A percentile compares a stretch with the other conserved stretches of the same genome.
These are phyloP conservation scores for Troides oblongomaculatus DNA, from an alignment of 2,888 invertebrate species.

Conservation along the genomic window DNA sequence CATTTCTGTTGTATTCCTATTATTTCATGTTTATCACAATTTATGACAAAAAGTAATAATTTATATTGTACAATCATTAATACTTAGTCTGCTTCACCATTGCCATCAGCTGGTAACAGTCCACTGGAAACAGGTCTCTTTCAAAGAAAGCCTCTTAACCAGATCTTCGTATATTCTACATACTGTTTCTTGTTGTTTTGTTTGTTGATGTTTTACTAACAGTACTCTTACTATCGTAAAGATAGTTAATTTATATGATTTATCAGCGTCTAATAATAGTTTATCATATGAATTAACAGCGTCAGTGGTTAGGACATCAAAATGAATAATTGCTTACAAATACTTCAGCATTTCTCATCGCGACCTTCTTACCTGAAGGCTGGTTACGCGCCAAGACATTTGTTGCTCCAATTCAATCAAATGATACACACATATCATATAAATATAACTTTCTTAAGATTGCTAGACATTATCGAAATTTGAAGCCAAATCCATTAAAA, in stretches of 20 bases:
- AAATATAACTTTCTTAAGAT: neutral
- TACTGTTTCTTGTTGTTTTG: too few species aligned
- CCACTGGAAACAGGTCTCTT: too few species aligned
- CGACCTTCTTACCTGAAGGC: slow-evolving; percentile 22
- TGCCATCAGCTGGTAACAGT: too few species aligned
- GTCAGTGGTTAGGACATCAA: neutral
- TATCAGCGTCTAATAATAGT: neutral
- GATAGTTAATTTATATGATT: neutral
- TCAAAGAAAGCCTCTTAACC: too few species aligned
- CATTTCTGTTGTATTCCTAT: too few species aligned
- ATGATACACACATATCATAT: slow-evolving; percentile 10
- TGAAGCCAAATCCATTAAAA: neutral
- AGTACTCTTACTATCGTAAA: too few species aligned
- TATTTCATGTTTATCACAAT: too few species aligned
- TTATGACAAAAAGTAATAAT: too few species aligned
- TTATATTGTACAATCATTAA: too few species aligned
- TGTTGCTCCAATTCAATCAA: slow-evolving; percentile 18
- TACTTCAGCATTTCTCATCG: slow-evolving; percentile 7
- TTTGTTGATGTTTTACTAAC: too few species aligned
- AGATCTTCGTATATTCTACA: too few species aligned
- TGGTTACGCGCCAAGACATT: slow-evolving; percentile 25
- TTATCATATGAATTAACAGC: slow-evolving; percentile 1
- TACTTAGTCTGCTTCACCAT: too few species aligned
- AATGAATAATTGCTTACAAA: slow-evolving; percentile 24
- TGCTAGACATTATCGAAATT: neutral